Evolutionary conservation across 2,888 invertebrate genomes (phyloP).

Genomic region (Calephelis perditalis): DNA sequence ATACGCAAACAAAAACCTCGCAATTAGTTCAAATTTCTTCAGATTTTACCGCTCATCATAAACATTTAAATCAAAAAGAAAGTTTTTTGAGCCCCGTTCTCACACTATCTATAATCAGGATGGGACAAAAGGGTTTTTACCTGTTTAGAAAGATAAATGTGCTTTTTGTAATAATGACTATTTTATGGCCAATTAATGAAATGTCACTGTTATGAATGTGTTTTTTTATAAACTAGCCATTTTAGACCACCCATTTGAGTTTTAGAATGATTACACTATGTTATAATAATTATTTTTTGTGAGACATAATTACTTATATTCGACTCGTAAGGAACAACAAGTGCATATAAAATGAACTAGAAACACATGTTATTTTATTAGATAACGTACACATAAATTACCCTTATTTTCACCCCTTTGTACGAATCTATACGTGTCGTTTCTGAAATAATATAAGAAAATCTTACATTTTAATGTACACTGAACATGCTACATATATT

Average conservation of each 20-base stretch:
- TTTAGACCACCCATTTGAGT: background rate
- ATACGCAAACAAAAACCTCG: background rate
- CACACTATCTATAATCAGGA: background rate
- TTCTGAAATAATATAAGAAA: too few species aligned
- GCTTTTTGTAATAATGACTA: background rate
- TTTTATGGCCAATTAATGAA: background rate
- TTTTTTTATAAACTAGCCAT: background rate
- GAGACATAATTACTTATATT: too few species aligned
- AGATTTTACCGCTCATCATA: background rate
- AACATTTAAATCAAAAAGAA: background rate
- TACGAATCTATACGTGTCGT: too few species aligned
- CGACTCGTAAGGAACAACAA: too few species aligned
- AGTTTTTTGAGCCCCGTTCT: background rate
- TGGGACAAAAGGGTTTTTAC: background rate
- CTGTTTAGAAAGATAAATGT: slow-evolving; percentile 1
- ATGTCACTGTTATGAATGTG: background rate
- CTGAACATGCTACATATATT: too few species aligned
- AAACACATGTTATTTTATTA: too few species aligned
- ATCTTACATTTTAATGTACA: too few species aligned
- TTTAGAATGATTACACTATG: background rate
- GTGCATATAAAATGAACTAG: too few species aligned
- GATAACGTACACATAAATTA: too few species aligned
- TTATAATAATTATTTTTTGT: too few species aligned
- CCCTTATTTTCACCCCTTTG: too few species aligned
- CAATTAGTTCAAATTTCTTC: background rate